Evolutionary conservation across 2,113 vertebrate genomes (phyloP).

Genomic region (Proterorhinus semilunaris): DNA sequence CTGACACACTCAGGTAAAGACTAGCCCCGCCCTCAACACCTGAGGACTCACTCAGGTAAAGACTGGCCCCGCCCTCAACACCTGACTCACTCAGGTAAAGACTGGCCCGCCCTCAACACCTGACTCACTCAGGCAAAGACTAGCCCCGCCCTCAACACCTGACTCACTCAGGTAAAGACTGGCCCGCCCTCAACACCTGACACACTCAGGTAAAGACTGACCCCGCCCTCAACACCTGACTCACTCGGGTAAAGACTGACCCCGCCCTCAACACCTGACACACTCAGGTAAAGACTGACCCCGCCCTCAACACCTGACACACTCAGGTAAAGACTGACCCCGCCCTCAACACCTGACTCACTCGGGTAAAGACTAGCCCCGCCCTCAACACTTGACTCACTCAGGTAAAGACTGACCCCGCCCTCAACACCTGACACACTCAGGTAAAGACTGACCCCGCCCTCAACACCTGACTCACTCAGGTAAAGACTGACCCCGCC

Average conservation of each 20-base stretch:
- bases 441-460: neutral
- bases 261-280: no score
- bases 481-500: no score
- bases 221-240: no score
- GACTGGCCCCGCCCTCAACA: no score
- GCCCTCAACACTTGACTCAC: neutral
- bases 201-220: no score
- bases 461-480: no score
- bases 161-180: no score
- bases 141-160: neutral
- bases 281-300: no score
- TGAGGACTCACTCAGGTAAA: neutral
- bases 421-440: neutral
- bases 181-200: no score
- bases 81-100: neutral
- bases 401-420: neutral
- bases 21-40: neutral
- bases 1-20: neutral
- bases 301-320: neutral
- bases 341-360: no score
- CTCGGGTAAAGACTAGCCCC: neutral
- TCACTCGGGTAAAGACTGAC: no score
- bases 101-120: no score
- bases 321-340: neutral
- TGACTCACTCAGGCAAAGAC: neutral